Conservation (phyloP, 2,113 vertebrate species). For the Mustelus asterias region DNA sequence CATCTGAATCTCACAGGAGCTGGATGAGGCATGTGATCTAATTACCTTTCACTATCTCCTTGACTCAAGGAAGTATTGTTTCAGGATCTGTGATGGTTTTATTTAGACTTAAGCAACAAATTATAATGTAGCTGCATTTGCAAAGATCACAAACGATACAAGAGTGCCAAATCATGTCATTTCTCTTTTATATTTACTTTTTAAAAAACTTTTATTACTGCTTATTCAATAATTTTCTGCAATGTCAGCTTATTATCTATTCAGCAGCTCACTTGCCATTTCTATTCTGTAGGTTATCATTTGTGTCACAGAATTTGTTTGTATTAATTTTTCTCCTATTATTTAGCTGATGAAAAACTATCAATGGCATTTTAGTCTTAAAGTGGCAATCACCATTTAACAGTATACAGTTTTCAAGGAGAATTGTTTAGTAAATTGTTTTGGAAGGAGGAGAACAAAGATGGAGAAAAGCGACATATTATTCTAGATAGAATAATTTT, state of each 20-base stretch:
- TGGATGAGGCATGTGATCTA: neutral
- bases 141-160: neutral
- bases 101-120: slow-evolving; percentile 19
- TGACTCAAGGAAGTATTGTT: neutral
- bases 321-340: neutral
- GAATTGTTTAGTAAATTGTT: neutral
- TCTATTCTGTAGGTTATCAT: neutral
- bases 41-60: neutral
- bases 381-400: neutral
- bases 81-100: neutral
- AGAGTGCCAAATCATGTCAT: neutral
- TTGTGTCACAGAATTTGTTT: neutral
- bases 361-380: neutral
- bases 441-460: neutral
- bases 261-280: neutral
- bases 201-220: neutral
- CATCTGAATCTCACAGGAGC: neutral
- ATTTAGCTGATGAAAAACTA: neutral
- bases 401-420: neutral
- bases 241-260: neutral
- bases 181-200: neutral
- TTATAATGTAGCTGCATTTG: neutral
- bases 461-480: neutral
- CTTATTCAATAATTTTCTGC: neutral
- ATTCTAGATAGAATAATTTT: neutral